Percentiles rank a stretch among this genome's conserved stretches.
These are phyloP conservation scores for Tenebrosternarchus preto DNA, from an alignment of 2,113 vertebrate species.

Conservation along the genomic window DNA sequence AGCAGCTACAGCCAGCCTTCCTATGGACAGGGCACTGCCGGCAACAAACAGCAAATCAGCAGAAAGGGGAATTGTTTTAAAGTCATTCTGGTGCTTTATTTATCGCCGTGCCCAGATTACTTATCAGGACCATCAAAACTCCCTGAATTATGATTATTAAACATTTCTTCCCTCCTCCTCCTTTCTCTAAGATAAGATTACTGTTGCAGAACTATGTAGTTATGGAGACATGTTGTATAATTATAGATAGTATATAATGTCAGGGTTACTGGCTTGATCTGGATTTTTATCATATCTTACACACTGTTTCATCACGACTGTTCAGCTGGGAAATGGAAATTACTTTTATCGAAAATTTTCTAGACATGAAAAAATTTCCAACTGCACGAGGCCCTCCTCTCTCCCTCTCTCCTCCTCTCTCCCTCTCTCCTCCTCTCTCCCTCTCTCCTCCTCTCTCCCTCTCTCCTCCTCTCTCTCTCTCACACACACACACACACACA, in stretches of 20 bases:
- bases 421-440: constrained; percentile 10
- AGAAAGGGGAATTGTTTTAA: constrained; percentile 70
- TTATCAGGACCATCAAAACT: constrained; percentile 78
- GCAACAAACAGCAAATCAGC: constrained; percentile 62
- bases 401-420: constrained; percentile 32
- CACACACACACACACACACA: constrained; percentile 10
- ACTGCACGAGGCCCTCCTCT: neutral
- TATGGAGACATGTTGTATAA: constrained; percentile 60
- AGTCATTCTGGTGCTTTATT: constrained; percentile 69
- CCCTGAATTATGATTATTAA: constrained; percentile 71
- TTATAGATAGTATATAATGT: constrained; percentile 62
- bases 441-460: constrained; percentile 29
- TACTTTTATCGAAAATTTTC: constrained; percentile 30
- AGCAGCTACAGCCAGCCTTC: constrained; percentile 74
- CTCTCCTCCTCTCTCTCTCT: neutral
- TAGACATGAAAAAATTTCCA: neutral
- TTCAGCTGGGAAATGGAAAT: constrained; percentile 26
- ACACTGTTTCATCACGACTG: constrained; percentile 35
- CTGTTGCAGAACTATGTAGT: constrained; percentile 60
- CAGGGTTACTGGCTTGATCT: constrained; percentile 65
- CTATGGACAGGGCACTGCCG: constrained; percentile 76
- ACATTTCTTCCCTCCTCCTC: constrained; percentile 66
- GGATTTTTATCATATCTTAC: constrained; percentile 45
- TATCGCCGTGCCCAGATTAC: constrained; percentile 76
- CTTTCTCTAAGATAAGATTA: constrained; percentile 57